Conservation (phyloP, 2,113 vertebrate species). For the Calyptomena viridis region DNA sequence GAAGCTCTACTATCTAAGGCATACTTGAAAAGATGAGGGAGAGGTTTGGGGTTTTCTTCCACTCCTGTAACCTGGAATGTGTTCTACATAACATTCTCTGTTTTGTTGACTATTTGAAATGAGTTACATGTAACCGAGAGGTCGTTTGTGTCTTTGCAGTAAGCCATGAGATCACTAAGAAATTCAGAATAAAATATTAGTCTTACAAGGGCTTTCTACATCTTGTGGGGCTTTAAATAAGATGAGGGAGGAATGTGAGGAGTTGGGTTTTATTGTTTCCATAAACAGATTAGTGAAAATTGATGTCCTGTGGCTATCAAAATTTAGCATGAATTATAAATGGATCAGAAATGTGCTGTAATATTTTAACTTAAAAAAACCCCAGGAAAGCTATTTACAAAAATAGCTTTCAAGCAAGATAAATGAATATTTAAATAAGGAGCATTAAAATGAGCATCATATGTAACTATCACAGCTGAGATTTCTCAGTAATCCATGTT, state of each 20-base stretch:
- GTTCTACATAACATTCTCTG: neutral
- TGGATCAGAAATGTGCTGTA: neutral
- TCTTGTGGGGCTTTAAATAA: conserved; percentile 39
- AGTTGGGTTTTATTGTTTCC: neutral
- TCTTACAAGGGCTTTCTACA: neutral
- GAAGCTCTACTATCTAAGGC: neutral
- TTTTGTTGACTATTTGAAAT: conserved; percentile 18
- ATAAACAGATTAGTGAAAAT: conserved; percentile 21
- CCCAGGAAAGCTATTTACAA: neutral
- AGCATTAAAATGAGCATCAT: neutral
- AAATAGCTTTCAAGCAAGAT: neutral
- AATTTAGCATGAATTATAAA: neutral
- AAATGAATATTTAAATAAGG: neutral
- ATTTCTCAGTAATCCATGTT: neutral
- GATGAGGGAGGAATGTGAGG: neutral
- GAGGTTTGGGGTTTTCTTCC: neutral
- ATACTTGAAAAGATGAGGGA: neutral
- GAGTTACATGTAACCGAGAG: neutral
- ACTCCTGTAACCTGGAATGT: neutral
- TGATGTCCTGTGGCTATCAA: neutral
- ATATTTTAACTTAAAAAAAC: neutral
- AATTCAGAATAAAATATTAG: neutral
- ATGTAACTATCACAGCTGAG: neutral
- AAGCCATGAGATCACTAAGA: neutral
- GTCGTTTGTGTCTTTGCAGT: neutral